Evolutionary conservation across 1,140 invertebrate species (phyloP), one percentile per base, ranked within the genome.

Genomic region (Proctacanthus coquilletti): DNA sequence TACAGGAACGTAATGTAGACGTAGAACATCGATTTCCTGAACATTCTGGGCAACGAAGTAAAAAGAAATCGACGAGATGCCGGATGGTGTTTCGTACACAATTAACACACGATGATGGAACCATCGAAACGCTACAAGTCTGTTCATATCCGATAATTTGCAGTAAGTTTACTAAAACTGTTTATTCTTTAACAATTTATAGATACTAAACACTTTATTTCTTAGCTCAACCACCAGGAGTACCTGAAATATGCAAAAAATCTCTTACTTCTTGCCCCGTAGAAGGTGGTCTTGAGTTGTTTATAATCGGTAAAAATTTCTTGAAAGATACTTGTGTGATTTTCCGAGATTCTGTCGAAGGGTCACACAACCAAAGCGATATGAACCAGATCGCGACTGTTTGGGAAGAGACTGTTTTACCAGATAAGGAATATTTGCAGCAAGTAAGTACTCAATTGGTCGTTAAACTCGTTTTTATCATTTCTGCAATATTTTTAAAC

Each of bases 291-390:
- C 56, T 77, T n/a, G 91, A 95, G 53, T 62, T 97, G 11, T 95
- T 95, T 56, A 81, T 96, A 32, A 75, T 97, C 36, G 92, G 93
- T 8, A 95, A 96, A 62, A 96, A 97, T 63, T 96, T 97, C 56
- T 69, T 92, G 10, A 94, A 95, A 64, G 89, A 95, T 61, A 91
- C 88, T 2, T 73, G 76, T 36, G 80, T 96, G 6, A 68, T 88
- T 27, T 95, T 96, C 58, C 77, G 82, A 61, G 63, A 84, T 51
- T 65, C 60, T 55, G 49, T 56, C 62, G 30, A 66, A 67, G 41
- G 45, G 62, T 51, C 53, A 30, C 48, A 45, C 5, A 50, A 50
- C 34, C 42, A 38, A 36, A 47, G 47, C 23, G 52, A 53, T 36
- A 23, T 47, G 8, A 43, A 49, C 5, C 50, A 64, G 32, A 41